Evolutionary conservation across 2,797 vertebrate genomes (phyloP).

Genomic region (Moxostoma hubbsi): DNA sequence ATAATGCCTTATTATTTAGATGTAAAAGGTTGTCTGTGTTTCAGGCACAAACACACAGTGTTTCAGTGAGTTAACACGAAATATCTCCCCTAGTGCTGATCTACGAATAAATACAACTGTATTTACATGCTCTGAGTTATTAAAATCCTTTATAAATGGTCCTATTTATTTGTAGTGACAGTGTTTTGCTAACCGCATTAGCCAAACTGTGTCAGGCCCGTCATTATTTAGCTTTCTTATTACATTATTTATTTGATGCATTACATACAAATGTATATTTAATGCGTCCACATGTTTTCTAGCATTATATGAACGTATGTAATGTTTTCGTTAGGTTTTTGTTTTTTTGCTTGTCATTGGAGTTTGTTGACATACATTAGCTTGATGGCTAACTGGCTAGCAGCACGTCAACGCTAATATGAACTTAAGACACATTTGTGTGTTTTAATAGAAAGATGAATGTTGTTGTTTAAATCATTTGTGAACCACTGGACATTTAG

Average conservation of each 20-base stretch:
- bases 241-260: background rate
- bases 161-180: too few species aligned
- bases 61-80: too few species aligned
- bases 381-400: slow-evolving; percentile 22
- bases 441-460: background rate
- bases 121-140: too few species aligned
- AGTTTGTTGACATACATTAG: slow-evolving; percentile 30
- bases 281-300: background rate
- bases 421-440: background rate
- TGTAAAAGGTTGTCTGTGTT: too few species aligned
- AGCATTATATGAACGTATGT: background rate
- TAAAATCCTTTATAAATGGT: too few species aligned
- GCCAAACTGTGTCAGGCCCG: slow-evolving; percentile 16
- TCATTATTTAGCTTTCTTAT: background rate
- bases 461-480: background rate
- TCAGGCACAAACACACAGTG: too few species aligned
- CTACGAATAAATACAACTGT: too few species aligned
- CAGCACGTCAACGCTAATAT: slow-evolving; percentile 12
- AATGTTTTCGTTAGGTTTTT: background rate
- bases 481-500: too few species aligned
- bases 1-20: too few species aligned
- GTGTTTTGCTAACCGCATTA: too few species aligned
- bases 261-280: too few species aligned
- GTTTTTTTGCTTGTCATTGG: background rate
- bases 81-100: too few species aligned